These are phyloP conservation scores for Vesta saturnalis DNA, from an alignment of 2,888 invertebrate species.

Conservation along the genomic window DNA sequence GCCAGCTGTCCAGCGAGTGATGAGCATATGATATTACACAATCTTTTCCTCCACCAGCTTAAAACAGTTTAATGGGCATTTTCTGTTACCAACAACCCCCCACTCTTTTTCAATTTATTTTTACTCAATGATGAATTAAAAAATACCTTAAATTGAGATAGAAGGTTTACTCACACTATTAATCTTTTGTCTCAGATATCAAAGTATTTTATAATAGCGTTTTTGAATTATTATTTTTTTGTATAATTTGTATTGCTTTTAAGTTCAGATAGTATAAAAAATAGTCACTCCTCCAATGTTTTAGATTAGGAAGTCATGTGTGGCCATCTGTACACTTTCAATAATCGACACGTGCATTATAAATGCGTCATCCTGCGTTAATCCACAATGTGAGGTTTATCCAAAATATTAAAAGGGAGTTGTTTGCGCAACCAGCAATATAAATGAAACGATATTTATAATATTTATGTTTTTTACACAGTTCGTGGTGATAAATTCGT, in stretches of 20 bases:
- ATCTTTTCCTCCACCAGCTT: not conserved
- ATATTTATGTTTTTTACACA: too few relatives aligned
- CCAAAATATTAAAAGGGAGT: not conserved
- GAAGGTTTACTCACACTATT: too few relatives aligned
- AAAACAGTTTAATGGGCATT: not conserved
- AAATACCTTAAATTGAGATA: too few relatives aligned
- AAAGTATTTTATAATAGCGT: too few relatives aligned
- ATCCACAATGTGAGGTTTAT: not conserved
- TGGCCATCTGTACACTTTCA: constrained; percentile 13
- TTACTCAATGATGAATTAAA: not conserved
- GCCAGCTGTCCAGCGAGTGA: constrained; percentile 33
- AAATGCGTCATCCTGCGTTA: constrained; percentile 11
- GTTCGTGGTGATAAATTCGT: too few relatives aligned
- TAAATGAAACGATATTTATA: too few relatives aligned
- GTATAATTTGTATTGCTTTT: too few relatives aligned
- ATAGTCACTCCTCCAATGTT: too few relatives aligned
- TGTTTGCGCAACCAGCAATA: not conserved
- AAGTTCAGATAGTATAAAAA: too few relatives aligned
- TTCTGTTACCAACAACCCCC: not conserved
- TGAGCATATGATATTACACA: constrained; percentile 34
- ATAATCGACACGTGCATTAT: constrained; percentile 12
- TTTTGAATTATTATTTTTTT: too few relatives aligned
- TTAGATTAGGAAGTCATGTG: constrained; percentile 9
- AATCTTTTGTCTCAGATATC: too few relatives aligned
- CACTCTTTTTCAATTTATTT: not conserved